Conservation (phyloP, 1,140 invertebrate genomes). For the Sycophila sp. region DNA sequence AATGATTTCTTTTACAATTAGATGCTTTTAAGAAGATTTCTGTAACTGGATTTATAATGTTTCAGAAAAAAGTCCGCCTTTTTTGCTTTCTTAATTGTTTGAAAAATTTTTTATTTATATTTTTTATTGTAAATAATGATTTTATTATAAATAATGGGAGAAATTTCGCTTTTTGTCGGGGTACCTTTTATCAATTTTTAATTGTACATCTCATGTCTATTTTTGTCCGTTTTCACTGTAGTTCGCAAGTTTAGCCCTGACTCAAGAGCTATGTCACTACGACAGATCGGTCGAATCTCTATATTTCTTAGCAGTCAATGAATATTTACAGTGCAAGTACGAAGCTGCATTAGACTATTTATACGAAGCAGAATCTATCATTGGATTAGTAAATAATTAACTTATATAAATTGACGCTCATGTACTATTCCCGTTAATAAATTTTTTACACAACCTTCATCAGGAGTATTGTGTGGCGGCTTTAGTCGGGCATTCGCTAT, state of each 20-base stretch:
- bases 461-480: slow-evolving; percentile 49
- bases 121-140: neutral
- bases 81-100: no score
- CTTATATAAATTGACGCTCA: neutral
- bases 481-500: slow-evolving; percentile 47
- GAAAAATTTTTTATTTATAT: no score
- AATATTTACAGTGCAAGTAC: slow-evolving; percentile 44
- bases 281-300: slow-evolving; percentile 39
- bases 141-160: neutral
- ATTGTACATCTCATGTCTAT: no score
- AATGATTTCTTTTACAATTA: slow-evolving; percentile 3
- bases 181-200: no score
- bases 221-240: no score
- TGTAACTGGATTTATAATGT: no score
- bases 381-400: slow-evolving; percentile 44
- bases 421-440: neutral
- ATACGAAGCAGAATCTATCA: slow-evolving; percentile 40
- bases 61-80: no score
- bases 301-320: slow-evolving; percentile 47
- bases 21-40: neutral
- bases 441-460: neutral
- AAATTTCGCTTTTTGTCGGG: neutral
- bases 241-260: slow-evolving; percentile 48
- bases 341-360: slow-evolving; percentile 44
- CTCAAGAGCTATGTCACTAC: slow-evolving; percentile 41